Percentiles rank a stretch among this genome's conserved stretches.
These are phyloP conservation scores for Pogoniulus pusillus DNA, from an alignment of 2,797 vertebrate genomes.

Conservation along the genomic window DNA sequence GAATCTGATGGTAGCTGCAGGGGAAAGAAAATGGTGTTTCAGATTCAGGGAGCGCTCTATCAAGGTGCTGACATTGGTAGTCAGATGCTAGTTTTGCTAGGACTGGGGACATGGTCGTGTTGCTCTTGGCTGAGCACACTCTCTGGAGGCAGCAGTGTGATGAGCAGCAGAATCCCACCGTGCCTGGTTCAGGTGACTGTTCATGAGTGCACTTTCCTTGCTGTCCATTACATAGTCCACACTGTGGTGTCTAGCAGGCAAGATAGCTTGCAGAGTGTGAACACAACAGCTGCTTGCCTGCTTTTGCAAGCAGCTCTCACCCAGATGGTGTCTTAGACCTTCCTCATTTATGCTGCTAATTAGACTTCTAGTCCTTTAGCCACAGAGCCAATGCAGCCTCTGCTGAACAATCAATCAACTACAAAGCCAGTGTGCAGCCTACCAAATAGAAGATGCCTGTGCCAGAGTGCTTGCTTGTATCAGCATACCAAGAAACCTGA, in stretches of 20 bases:
- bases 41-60: not conserved
- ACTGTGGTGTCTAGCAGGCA: not conserved
- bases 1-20: not conserved
- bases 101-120: rapidly evolving
- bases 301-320: not conserved
- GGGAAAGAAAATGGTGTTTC: not conserved
- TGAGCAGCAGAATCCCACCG: rapidly evolving
- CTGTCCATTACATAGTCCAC: not conserved
- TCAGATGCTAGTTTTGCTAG: not conserved
- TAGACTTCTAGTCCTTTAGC: not conserved
- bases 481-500: not conserved
- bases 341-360: not conserved
- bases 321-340: not conserved
- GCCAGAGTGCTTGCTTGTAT: not conserved
- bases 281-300: rapidly evolving
- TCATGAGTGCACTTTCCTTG: not conserved
- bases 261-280: not conserved
- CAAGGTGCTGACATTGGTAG: not conserved
- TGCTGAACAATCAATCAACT: not conserved
- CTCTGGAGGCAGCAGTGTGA: not conserved
- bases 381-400: not conserved
- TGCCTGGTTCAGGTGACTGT: not conserved
- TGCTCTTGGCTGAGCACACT: not conserved
- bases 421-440: not conserved
- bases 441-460: not conserved